Percentiles rank a stretch among this genome's conserved stretches.
phyloP scores from a whole-genome alignment of 2,113 vertebrate genomes.

The Pan troglodytes region NHGRI_mPanTro3-v2.1_pri NC_072407.2:63145501-63146000 shows the following conservation, averaged over 20 bases:
- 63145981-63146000: background rate
- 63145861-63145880: background rate
- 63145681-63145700: too few relatives aligned
- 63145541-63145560: background rate
- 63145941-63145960: background rate
- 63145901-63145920: background rate
- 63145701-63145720: too few relatives aligned
- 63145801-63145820: background rate
- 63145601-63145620: too few relatives aligned
- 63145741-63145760: too few relatives aligned
- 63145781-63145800: too few relatives aligned
- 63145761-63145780: too few relatives aligned
- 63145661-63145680: too few relatives aligned
- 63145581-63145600: too few relatives aligned
- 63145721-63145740: too few relatives aligned
- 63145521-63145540: background rate
- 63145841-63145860: background rate
- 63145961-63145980: background rate
- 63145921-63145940: background rate
- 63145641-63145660: too few relatives aligned
- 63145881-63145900: background rate
- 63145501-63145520: background rate
- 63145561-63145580: too few relatives aligned
- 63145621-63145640: too few relatives aligned
- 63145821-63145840: background rate